A percentile compares a stretch with the other conserved stretches of the same genome.
These are phyloP conservation scores for Isichthys henryi DNA, from an alignment of 2,113 vertebrate species.

Conservation along the genomic window DNA sequence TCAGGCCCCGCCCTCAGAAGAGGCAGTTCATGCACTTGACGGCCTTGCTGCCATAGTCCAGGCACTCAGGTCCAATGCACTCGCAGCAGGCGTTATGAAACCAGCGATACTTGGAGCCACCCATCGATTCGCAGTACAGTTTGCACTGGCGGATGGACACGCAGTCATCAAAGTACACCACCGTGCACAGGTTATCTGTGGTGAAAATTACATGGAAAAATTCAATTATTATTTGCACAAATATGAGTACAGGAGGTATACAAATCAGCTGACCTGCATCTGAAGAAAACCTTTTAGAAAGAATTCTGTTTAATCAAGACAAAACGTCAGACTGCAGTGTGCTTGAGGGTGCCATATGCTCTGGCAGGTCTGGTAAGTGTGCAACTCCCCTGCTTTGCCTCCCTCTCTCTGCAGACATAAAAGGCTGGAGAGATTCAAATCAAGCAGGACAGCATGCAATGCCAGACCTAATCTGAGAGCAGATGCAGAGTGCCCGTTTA, in stretches of 20 bases:
- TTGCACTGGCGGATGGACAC: constrained; percentile 98
- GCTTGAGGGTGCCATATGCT: constrained; percentile 36
- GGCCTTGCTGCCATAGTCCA: constrained; percentile 93
- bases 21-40: constrained; percentile 98
- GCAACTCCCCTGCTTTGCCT: constrained; percentile 13
- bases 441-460: constrained; percentile 8
- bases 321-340: constrained; percentile 14
- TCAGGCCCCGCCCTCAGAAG: constrained; percentile 60
- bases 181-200: constrained; percentile 84
- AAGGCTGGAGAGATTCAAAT: constrained; percentile 21
- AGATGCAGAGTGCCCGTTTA: background rate
- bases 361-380: constrained; percentile 31
- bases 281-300: background rate
- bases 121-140: constrained; percentile 95
- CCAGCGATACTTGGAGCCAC: constrained; percentile 97
- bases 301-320: background rate
- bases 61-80: constrained; percentile 91
- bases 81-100: constrained; percentile 99
- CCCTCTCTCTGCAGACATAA: constrained; percentile 37
- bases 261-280: background rate
- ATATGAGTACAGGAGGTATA: background rate
- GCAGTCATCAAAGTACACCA: constrained; percentile 98
- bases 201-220: background rate
- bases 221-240: background rate
- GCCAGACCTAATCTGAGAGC: background rate